A percentile compares a stretch with the other conserved stretches of the same genome.
Conservation (phyloP, 2,888 invertebrate genomes). For the Clunio marinus region DNA sequence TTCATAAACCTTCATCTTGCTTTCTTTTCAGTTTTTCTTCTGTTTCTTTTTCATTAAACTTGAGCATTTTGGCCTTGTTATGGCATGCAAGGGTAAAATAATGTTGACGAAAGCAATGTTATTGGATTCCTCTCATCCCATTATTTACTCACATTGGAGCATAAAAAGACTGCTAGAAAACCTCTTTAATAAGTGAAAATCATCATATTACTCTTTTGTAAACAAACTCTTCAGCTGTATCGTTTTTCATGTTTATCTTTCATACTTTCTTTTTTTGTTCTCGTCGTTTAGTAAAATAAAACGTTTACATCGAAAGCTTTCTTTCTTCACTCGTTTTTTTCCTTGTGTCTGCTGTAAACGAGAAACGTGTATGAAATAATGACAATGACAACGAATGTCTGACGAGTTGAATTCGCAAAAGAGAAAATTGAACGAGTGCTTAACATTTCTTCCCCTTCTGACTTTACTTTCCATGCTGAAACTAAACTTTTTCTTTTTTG, state of each 20-base stretch:
- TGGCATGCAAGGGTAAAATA: conserved; percentile 4
- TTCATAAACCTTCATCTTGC: neutral
- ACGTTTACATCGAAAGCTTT: neutral
- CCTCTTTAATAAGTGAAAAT: conserved; percentile 25
- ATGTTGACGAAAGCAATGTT: neutral
- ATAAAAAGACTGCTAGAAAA: neutral
- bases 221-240: neutral
- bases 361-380: neutral
- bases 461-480: too few species aligned
- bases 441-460: too few species aligned
- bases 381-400: neutral
- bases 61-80: neutral
- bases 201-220: conserved; percentile 24
- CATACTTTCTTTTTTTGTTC: neutral
- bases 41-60: conserved; percentile 8
- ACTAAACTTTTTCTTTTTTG: neutral
- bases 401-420: neutral
- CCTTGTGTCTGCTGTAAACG: neutral
- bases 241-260: conserved; percentile 9
- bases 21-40: neutral
- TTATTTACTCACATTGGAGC: neutral
- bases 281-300: neutral
- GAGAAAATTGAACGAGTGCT: conserved; percentile 2
- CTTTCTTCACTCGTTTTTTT: neutral
- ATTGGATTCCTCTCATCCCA: conserved; percentile 2